Evolutionary conservation across 2,113 vertebrate genomes (phyloP), one percentile per base, ranked within the genome.

Genomic region (Strix uralensis): DNA sequence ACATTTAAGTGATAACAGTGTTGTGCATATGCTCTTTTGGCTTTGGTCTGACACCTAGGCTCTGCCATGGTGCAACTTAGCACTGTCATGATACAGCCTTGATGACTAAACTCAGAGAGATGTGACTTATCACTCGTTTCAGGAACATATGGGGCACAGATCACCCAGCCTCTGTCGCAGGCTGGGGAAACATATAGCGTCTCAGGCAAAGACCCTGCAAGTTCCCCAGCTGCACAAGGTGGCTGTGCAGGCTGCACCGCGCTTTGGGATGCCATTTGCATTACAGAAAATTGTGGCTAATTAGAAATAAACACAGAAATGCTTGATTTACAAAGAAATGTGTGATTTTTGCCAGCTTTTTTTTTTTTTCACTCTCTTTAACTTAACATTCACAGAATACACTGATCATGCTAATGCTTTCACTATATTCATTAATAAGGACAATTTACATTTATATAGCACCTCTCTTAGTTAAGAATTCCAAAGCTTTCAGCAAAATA

Each of bases 391-490:
- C 96, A 85, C 40, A 73, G 83, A 97, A 94, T 94, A 94, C 91
- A 92, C 89, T 54, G 94, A 97, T 97, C 92, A 96, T 90, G 91
- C 86, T 95, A 96, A 96, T 95, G 94, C 63, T 88, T 92, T 88
- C 0, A 2, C 59, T 88, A 63, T 91, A 83, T 30, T 86, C 95
- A 96, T 94, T 97, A 97, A 96, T 97, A 97, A 97, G 87, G 75
- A 95, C 67, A 95, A 97, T 97, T 97, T 95, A 94, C 87, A 96
- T 97, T 94, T 97, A 96, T 81, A 93, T 91, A 93, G 91, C 91
- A 97, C 93, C 95, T 96, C 90, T 86, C 85, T 80, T 74, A 81
- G 89, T 91, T 92, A 95, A 86, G 65, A 95, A 97, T 90, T 63
- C 79, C 62, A 95, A 96, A 94, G 95, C 93, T 95, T 95, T 96